phyloP scores from a whole-genome alignment of 2,113 vertebrate species.

The Chlorodrepanis virens region DNA sequence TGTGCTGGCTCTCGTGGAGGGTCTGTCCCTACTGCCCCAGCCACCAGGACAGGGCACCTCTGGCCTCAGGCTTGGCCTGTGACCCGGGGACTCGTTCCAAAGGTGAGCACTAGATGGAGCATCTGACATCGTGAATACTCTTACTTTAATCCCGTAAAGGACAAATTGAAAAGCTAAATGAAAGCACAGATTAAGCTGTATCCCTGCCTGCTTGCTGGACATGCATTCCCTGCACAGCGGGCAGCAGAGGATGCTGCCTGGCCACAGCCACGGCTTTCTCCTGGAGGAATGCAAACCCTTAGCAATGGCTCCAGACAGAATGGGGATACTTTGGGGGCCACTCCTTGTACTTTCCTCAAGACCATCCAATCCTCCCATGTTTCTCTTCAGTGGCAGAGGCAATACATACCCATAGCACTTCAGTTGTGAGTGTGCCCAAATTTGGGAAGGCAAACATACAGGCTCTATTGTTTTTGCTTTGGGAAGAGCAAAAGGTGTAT shows the following conservation, averaged over 20 bases:
- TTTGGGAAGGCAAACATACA: neutral
- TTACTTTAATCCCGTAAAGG: neutral
- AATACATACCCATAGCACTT: neutral
- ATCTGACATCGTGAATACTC: neutral
- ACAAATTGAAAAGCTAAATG: neutral
- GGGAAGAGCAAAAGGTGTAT: neutral
- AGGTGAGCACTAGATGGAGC: conserved; percentile 62
- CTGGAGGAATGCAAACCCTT: neutral
- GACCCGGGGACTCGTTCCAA: neutral
- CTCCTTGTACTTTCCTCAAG: neutral
- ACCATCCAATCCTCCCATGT: neutral
- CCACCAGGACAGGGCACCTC: neutral
- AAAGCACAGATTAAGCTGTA: neutral
- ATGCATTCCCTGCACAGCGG: accelerated
- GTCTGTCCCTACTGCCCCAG: accelerated
- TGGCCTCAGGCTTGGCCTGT: accelerated
- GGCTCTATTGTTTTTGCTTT: neutral
- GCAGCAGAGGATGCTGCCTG: neutral
- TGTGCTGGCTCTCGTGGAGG: accelerated
- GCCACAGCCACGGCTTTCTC: neutral
- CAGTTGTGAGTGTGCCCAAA: neutral
- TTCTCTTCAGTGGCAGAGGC: neutral
- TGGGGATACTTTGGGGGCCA: neutral
- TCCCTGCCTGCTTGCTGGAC: neutral
- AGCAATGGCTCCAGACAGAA: accelerated